These are phyloP conservation scores for Urophycis tenuis DNA, from an alignment of 2,797 vertebrate genomes.

Conservation along the genomic window DNA sequence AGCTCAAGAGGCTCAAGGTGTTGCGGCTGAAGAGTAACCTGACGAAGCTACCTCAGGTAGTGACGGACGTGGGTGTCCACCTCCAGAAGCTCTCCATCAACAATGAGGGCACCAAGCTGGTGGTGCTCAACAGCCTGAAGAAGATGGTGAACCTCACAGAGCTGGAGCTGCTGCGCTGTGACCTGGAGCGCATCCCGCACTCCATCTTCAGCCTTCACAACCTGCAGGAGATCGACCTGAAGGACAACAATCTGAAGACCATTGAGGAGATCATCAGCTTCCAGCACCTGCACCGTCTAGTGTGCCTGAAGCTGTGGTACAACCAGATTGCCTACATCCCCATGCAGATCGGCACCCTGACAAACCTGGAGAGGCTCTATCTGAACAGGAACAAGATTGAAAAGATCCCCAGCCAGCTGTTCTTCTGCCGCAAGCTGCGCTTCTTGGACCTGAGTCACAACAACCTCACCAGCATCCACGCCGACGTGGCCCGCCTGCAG, in stretches of 20 bases:
- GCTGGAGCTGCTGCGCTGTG: slow-evolving; percentile 90
- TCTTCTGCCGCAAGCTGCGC: slow-evolving; percentile 91
- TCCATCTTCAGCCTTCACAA: slow-evolving; percentile 96
- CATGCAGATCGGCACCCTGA: slow-evolving; percentile 91
- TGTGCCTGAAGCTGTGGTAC: slow-evolving; percentile 92
- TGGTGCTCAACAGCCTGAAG: slow-evolving; percentile 98
- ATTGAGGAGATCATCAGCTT: slow-evolving; percentile 99
- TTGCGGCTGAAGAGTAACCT: slow-evolving; percentile 94
- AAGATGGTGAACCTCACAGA: slow-evolving; percentile 98
- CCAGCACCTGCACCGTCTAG: slow-evolving; percentile 92
- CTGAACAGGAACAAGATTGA: slow-evolving; percentile 98
- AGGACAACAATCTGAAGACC: slow-evolving; percentile 98
- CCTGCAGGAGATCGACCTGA: slow-evolving; percentile 95
- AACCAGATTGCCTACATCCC: slow-evolving; percentile 99
- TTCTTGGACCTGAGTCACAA: slow-evolving; percentile 96
- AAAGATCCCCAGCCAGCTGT: slow-evolving; percentile 91
- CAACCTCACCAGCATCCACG: slow-evolving; percentile 84
- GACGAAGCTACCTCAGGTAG: slow-evolving; percentile 93
- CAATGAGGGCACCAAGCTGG: slow-evolving; percentile 96
- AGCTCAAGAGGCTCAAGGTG: slow-evolving; percentile 92
- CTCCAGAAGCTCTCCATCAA: slow-evolving; percentile 97
- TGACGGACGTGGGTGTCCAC: slow-evolving; percentile 92
- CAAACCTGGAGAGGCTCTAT: slow-evolving; percentile 88
- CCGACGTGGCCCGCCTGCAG: slow-evolving; percentile 86
- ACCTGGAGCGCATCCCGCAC: slow-evolving; percentile 94